Base-by-base conservation (phyloP, 2,113 vertebrate species). In the Holacanthus passer region DNA sequence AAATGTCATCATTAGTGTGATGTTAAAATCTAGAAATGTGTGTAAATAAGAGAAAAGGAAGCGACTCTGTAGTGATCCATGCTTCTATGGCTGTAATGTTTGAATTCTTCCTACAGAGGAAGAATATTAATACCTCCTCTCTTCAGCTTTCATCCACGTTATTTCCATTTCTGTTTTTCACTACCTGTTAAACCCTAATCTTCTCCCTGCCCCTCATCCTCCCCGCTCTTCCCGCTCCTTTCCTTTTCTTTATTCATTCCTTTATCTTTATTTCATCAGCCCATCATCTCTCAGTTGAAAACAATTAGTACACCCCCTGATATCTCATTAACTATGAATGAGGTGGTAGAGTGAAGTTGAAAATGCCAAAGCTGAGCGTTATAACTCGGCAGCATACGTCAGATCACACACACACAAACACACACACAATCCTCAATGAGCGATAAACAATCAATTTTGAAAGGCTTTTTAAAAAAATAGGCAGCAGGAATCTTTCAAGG, bases 251-350 rank as follows among this genome's bases (percentile, higher is more conserved):
- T 89, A 88, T 89, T 89, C 67, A 87, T 83, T 67, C 73, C 71
- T 88, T 89, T 89, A 90, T 91, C 80, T 90, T 92, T 90, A 91
- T 92, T 93, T 94, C 66, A 91, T 91, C 87, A 85, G 55, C 63
- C 77, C 88, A 90, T 91, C 93, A 88, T 81, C 88, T 82, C 74
- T n/a, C 70, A 86, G 82, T 87, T 55, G 3, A 88, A 93, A 92
- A 91, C 89, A 90, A 91, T 89, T 87, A 88, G 76, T 27, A 69
- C 77, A 68, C 79, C 77, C 55, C 63, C 74, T 67, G 66, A 82
- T 88, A 77, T 71, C 68, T 77, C 81, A 88, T 91, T 35, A 89
- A 90, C 52, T 85, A 88, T 91, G 27, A 83, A 93, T 91, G 88
- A 86, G 82, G 47, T 41, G 43, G 59, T 64, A 17, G 69, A 59